Percentiles rank a stretch among this genome's conserved stretches.
Evolutionary conservation across 2,797 vertebrate species (phyloP).

Genomic region (Phyllotis vaccarum): DNA sequence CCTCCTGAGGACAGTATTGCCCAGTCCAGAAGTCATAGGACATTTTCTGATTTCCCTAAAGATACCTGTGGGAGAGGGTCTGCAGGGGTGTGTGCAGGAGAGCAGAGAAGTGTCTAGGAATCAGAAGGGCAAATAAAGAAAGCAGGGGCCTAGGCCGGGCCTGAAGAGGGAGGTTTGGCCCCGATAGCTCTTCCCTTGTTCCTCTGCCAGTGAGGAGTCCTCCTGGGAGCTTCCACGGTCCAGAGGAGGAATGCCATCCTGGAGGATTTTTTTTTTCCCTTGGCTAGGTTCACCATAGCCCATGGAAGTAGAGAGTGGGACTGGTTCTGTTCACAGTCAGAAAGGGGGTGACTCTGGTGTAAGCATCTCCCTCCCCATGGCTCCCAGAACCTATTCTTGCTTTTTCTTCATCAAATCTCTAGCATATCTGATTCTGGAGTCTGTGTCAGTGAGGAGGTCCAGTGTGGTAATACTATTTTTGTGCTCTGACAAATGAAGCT

Average conservation of each 20-base stretch:
- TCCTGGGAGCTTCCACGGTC: accelerated
- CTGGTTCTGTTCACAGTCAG: accelerated
- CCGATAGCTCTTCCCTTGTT: no score
- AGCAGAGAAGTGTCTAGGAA: neutral
- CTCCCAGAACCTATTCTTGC: accelerated
- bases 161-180: neutral
- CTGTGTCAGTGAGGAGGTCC: slow-evolving; percentile 7
- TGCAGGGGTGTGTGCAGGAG: accelerated
- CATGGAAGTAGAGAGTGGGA: neutral
- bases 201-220: neutral
- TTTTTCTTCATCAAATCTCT: neutral
- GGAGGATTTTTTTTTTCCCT: neutral
- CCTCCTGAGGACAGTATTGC: neutral
- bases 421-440: accelerated
- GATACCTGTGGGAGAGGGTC: neutral
- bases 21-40: neutral
- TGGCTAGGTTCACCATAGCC: accelerated
- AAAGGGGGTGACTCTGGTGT: neutral
- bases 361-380: neutral
- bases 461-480: no score
- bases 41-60: slow-evolving; percentile 5
- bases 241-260: neutral
- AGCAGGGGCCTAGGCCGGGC: neutral
- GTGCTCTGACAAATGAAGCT: no score
- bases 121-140: no score